phyloP scores from a whole-genome alignment of 2,113 vertebrate genomes.

The Ibidorhyncha struthersii region DNA sequence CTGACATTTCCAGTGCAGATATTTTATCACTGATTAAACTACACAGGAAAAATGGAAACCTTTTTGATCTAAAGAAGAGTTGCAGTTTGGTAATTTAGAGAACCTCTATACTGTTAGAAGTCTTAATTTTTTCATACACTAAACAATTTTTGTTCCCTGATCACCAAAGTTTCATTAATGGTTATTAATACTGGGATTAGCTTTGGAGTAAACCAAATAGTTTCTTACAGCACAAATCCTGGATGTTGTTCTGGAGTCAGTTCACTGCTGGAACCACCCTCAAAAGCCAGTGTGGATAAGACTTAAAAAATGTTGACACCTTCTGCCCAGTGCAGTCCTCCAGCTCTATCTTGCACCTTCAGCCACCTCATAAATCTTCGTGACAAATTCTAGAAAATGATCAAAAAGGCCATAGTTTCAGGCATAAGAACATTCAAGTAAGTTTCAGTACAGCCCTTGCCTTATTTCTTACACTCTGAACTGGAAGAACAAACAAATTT shows the following conservation, averaged over 20 bases:
- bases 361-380: background rate
- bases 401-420: background rate
- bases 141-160: background rate
- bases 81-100: background rate
- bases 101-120: background rate
- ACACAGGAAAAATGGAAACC: background rate
- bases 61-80: background rate
- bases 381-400: background rate
- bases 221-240: background rate
- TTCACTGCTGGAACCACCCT: background rate
- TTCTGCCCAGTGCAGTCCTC: background rate
- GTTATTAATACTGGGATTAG: background rate
- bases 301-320: background rate
- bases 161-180: background rate
- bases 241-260: background rate
- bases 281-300: background rate
- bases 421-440: background rate
- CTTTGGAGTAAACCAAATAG: background rate
- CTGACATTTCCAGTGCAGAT: background rate
- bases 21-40: background rate
- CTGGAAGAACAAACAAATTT: background rate
- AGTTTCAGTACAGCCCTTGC: background rate
- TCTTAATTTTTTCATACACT: background rate
- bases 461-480: background rate
- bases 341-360: background rate